A percentile compares a stretch with the other conserved stretches of the same genome.
phyloP scores from a whole-genome alignment of 2,797 vertebrate species.

The Triplophysa bombifrons region DNA sequence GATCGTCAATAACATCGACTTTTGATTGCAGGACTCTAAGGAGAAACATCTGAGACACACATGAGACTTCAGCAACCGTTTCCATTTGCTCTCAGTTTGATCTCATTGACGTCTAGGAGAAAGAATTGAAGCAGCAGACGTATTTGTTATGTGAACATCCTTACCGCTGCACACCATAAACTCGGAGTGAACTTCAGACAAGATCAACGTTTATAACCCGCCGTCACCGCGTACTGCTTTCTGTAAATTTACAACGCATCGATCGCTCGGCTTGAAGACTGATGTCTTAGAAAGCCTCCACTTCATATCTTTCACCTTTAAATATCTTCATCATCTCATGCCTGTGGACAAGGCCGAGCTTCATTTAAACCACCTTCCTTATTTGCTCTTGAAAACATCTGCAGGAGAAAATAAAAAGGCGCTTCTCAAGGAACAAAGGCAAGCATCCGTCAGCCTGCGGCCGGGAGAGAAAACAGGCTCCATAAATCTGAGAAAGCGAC shows the following conservation, averaged over 20 bases:
- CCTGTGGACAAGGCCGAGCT: slow-evolving; percentile 61
- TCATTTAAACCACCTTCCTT: slow-evolving; percentile 55
- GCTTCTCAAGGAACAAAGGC: slow-evolving; percentile 47
- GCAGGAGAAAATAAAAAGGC: background rate
- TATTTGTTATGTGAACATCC: background rate
- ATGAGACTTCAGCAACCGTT: too few relatives aligned
- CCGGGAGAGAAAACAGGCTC: background rate
- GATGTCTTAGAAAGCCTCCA: slow-evolving; percentile 10
- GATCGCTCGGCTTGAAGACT: background rate
- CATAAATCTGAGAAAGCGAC: slow-evolving; percentile 18
- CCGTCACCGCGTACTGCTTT: background rate
- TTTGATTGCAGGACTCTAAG: too few relatives aligned
- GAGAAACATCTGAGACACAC: too few relatives aligned
- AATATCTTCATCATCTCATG: slow-evolving; percentile 64
- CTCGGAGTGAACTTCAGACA: slow-evolving; percentile 5
- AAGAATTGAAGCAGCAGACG: too few relatives aligned
- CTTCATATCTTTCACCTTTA: slow-evolving; percentile 57
- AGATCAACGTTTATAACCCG: slow-evolving; percentile 4
- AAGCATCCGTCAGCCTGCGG: slow-evolving; percentile 37
- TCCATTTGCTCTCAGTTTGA: too few relatives aligned
- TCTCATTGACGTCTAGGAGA: too few relatives aligned
- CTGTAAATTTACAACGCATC: background rate
- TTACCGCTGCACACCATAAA: background rate
- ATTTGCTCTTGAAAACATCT: slow-evolving; percentile 62
- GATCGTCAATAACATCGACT: too few relatives aligned